Conservation (phyloP, 92 coral and sea anemone genomes). For the Blastomussa wellsi region DNA sequence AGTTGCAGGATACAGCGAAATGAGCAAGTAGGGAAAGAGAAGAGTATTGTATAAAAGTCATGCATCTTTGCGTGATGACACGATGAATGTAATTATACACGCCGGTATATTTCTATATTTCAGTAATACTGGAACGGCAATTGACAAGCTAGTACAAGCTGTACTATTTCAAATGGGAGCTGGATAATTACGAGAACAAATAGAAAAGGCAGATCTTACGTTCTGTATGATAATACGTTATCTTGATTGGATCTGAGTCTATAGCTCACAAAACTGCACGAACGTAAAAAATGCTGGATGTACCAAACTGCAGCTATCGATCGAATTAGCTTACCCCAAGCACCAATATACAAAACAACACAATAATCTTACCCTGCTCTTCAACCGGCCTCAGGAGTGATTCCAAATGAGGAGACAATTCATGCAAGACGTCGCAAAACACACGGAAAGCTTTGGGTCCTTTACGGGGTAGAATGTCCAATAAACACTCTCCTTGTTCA, state of each 20-base stretch:
- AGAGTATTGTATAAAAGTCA: too few species aligned
- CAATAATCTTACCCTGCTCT: conserved; percentile 43
- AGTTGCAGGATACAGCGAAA: not conserved
- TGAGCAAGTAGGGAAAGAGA: not conserved
- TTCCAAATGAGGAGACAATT: conserved; percentile 77
- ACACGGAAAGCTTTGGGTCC: conserved; percentile 77
- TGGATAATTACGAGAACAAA: too few species aligned
- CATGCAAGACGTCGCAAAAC: conserved; percentile 71
- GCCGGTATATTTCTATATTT: not conserved
- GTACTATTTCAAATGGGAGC: too few species aligned
- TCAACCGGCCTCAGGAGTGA: conserved; percentile 53
- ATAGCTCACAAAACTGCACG: not conserved
- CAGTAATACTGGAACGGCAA: not conserved
- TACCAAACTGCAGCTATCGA: not conserved
- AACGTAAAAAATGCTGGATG: too few species aligned
- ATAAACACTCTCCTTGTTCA: conserved; percentile 60
- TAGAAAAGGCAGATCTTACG: too few species aligned
- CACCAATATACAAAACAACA: not conserved
- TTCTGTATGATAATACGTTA: not conserved
- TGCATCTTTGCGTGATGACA: too few species aligned
- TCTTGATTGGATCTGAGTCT: not conserved
- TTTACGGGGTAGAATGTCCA: conserved; percentile 64
- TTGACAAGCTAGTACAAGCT: too few species aligned
- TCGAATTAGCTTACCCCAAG: not conserved
- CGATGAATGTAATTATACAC: not conserved